These are phyloP conservation scores for Sycophaga agraensis DNA, from an alignment of 1,140 invertebrate species.

Conservation along the genomic window DNA sequence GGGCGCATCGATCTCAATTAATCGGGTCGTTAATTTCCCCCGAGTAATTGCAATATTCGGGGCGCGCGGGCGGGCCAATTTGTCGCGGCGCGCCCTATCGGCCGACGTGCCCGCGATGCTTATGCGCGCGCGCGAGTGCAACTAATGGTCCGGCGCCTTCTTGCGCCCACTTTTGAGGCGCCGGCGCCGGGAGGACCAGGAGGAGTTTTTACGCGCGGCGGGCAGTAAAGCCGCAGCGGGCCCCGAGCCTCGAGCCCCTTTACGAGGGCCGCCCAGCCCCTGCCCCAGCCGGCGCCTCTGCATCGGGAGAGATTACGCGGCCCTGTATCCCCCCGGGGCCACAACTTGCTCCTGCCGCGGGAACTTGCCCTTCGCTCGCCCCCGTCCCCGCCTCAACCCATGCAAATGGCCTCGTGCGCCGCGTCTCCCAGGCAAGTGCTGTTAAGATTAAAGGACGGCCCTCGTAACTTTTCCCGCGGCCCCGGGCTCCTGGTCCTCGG, in stretches of 20 bases:
- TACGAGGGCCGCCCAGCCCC: no score
- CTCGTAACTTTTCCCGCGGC: no score
- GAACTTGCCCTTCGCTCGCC: neutral
- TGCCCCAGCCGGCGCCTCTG: no score
- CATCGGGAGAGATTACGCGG: slow-evolving; percentile 3
- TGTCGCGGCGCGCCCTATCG: slow-evolving; percentile 28
- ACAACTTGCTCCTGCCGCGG: slow-evolving; percentile 1
- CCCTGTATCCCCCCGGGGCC: neutral
- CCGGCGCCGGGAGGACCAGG: no score
- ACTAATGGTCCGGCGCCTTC: neutral
- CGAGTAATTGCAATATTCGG: slow-evolving; percentile 33
- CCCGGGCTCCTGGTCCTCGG: no score
- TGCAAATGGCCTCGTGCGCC: no score
- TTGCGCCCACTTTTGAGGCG: no score
- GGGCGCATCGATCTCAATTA: slow-evolving; percentile 35
- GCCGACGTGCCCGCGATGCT: neutral
- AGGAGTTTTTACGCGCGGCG: no score
- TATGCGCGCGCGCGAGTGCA: neutral
- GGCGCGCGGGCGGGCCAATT: slow-evolving; percentile 22
- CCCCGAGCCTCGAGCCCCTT: no score
- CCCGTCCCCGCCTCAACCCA: neutral
- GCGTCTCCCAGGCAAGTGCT: no score
- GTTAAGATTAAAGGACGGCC: no score
- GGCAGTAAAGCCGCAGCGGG: no score
- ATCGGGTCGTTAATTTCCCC: slow-evolving; percentile 33